These are phyloP conservation scores for Balearica regulorum DNA, from an alignment of 2,797 vertebrate genomes.

Conservation along the genomic window DNA sequence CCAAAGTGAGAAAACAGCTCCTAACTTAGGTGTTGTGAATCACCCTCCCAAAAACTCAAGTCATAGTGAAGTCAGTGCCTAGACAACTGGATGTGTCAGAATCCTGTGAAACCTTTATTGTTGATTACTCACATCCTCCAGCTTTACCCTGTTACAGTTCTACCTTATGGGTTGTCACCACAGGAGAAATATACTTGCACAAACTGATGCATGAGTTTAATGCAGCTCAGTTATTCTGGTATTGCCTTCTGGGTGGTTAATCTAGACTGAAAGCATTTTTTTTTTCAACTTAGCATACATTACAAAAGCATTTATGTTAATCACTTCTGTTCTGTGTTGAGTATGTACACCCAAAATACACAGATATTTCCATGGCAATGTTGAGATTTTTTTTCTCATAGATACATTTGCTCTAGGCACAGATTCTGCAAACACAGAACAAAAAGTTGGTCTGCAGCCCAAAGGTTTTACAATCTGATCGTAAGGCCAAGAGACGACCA, in stretches of 20 bases:
- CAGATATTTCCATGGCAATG: background rate
- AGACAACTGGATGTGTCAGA: constrained; percentile 18
- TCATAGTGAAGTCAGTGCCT: background rate
- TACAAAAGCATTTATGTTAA: background rate
- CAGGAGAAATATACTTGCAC: background rate
- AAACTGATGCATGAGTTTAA: background rate
- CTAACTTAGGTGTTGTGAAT: background rate
- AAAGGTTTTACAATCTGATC: constrained; percentile 13
- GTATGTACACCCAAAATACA: background rate
- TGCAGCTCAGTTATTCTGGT: background rate
- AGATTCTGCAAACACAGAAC: constrained; percentile 5
- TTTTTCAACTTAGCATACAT: background rate
- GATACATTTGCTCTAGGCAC: background rate
- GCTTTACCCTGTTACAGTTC: background rate
- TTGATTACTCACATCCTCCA: constrained; percentile 23
- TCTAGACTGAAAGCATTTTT: background rate
- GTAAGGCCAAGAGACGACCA: background rate
- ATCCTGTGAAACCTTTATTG: background rate
- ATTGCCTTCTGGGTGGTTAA: background rate
- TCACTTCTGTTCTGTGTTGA: background rate
- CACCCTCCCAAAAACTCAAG: background rate
- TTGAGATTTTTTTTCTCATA: background rate
- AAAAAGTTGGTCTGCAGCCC: constrained; percentile 31
- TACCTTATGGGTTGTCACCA: background rate
- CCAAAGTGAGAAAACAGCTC: background rate